Conservation (phyloP, 2,888 invertebrate genomes). For the Tetranychus truncatus region DNA sequence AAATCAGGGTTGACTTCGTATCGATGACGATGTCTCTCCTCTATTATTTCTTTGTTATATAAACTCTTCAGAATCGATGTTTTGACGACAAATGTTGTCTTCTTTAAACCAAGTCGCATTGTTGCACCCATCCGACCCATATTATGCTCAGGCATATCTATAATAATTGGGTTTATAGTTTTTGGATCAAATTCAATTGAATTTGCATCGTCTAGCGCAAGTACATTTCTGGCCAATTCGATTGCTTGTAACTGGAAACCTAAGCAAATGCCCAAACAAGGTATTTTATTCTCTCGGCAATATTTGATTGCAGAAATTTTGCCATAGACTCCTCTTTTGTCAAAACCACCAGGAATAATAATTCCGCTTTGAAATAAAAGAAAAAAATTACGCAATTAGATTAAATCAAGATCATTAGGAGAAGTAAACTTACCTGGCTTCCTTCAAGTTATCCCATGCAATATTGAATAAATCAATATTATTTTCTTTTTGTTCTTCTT, state of each 20-base stretch:
- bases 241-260: slow-evolving; percentile 92
- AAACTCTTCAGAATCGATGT: slow-evolving; percentile 35
- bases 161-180: too few relatives aligned
- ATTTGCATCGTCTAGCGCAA: slow-evolving; percentile 56
- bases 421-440: slow-evolving; percentile 38
- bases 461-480: slow-evolving; percentile 57
- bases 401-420: slow-evolving; percentile 11
- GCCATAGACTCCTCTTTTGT: slow-evolving; percentile 82
- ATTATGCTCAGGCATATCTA: slow-evolving; percentile 98
- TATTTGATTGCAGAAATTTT: slow-evolving; percentile 82
- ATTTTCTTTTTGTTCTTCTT: slow-evolving; percentile 44
- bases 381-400: neutral
- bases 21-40: slow-evolving; percentile 88
- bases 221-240: slow-evolving; percentile 71
- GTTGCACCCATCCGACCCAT: slow-evolving; percentile 77
- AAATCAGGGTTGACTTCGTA: slow-evolving; percentile 90
- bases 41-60: slow-evolving; percentile 58
- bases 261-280: slow-evolving; percentile 85
- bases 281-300: slow-evolving; percentile 73
- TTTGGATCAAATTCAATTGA: slow-evolving; percentile 65
- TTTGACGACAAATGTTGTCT: slow-evolving; percentile 50
- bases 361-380: slow-evolving; percentile 48
- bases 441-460: slow-evolving; percentile 78
- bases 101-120: slow-evolving; percentile 87
- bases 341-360: slow-evolving; percentile 93